phyloP scores from a whole-genome alignment of 1,140 invertebrate genomes.

The Drosophila malerkotliana region DNA sequence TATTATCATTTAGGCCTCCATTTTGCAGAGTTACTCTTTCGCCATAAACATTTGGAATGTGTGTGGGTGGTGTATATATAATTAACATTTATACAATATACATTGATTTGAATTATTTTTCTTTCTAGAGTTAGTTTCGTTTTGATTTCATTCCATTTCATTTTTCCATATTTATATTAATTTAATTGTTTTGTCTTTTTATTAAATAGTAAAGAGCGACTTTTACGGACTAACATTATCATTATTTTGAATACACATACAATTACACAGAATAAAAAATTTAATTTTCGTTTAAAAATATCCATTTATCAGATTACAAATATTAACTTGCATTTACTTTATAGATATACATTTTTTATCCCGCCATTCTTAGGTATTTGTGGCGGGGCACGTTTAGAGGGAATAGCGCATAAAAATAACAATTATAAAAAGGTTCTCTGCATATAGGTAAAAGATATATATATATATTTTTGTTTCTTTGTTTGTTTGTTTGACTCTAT shows the following conservation, averaged over 20 bases:
- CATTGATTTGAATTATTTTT: conserved; percentile 53
- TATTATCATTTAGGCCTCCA: conserved; percentile 47
- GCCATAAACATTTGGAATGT: conserved; percentile 77
- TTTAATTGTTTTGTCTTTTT: conserved; percentile 61
- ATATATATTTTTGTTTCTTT: conserved; percentile 1
- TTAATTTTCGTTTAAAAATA: conserved; percentile 47
- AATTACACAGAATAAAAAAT: conserved; percentile 71
- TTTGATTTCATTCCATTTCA: conserved; percentile 24
- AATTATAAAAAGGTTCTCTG: conserved; percentile 73
- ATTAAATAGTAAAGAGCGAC: conserved; percentile 66
- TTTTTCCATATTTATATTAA: conserved; percentile 20
- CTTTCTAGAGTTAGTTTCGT: conserved; percentile 20
- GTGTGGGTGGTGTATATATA: conserved; percentile 61
- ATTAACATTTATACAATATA: conserved; percentile 76
- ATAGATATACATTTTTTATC: conserved; percentile 18
- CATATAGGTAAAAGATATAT: conserved; percentile 56
- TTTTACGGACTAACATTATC: conserved; percentile 72
- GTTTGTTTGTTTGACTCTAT: conserved; percentile 29
- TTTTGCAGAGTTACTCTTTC: conserved; percentile 37
- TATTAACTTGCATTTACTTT: conserved; percentile 50
- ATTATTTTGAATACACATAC: conserved; percentile 66
- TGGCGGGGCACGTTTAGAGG: conserved; percentile 37
- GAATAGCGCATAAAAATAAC: conserved; percentile 79
- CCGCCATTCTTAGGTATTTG: conserved; percentile 23
- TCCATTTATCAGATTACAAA: conserved; percentile 56